Base-by-base conservation (phyloP, 2,113 vertebrate genomes). In the Uropsilus gracilis region DNA sequence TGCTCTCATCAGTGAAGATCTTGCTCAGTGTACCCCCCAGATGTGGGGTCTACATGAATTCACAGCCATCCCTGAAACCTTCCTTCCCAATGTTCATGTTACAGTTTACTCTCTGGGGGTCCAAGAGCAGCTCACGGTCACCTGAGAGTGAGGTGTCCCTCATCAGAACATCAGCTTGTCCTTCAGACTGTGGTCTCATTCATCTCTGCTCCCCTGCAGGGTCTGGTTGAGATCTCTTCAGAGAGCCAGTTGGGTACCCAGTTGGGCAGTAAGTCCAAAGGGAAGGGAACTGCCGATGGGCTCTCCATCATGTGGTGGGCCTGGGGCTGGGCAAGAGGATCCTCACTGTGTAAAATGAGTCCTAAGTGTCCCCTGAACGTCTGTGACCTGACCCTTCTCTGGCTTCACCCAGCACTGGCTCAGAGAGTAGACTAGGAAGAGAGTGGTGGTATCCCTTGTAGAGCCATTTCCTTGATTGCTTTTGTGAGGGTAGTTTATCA, bases 71-170 rank as follows among this genome's bases (percentile, higher is more conserved):
- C 5, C 3, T 0, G 11, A n/a, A 20, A 8, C 30, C 26, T 44
- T 39, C 30, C 9, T 12, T 57, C 26, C 16, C 17, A 8, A 55
- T 55, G 18, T 14, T 12, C 20, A 57, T 24, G 22, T 50, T 14
- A 11, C 16, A 8, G 16, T 14, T 14, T 50, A 14, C 48, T 50
- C 48, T 14, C n/a, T n/a, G n/a, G n/a, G n/a, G n/a, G n/a, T n/a
- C n/a, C n/a, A n/a, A n/a, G n/a, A n/a, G n/a, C n/a, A n/a, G 3
- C 1, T 3, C 6, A 10, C 0, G 3, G 18, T 18, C 37, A 42
- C 2, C 18, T 13, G 42, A 69, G 34, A 8, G 1, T 2, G 1
- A 34, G 32, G 16, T 3, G 37, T 57, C 24, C 50, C 17, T 86
- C 42, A 3, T 22, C 14, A 86, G 44, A 64, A 17, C 8, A 2